Base-by-base conservation (phyloP, 2,888 invertebrate genomes). In the Neoaliturus tenellus region DNA sequence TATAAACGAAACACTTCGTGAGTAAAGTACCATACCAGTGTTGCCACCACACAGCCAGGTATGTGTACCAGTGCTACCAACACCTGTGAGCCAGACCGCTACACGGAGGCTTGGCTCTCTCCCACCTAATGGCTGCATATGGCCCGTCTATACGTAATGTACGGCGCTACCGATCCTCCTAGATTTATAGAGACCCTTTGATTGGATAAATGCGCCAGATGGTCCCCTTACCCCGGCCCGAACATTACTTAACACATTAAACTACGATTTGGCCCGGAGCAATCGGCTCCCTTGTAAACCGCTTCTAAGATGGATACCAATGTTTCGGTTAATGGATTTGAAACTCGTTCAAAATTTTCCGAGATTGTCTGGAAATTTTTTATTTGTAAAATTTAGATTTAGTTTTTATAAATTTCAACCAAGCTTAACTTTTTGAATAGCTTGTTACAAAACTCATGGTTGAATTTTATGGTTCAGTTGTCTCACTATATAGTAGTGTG, bases 161-260 rank as follows among this genome's bases (percentile, higher is more conserved):
- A 28, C 62, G 62, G 20, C 10, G 28, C 28, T 14, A 62, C 62
- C 62, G 31, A 62, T 28, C 62, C 62, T 31, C 62, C 28, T 12
- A 62, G 28, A 62, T 62, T 62, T 62, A 62, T 62, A 14, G 31
- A 17, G 62, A 28, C 31, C 62, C 28, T 62, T 28, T 62, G 62
- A 62, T 62, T 28, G 31, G 62, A 62, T 62, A 62, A 62, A 62
- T 62, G 62, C 14, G 1, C 62, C 62, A 62, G 28, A 28, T 62
- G 62, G 62, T 55, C 28, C 62, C 62, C 28, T 2, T 28, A 62
- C 31, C 31, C 62, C 62, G 28, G 28, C 62, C 62, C 31, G 62
- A 62, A 62, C 62, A 31, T 62, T 62, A 62, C 62, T 62, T 31
- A 62, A 62, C 62, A 8, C 31, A 62, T 62, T 62, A 62, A 62